Conservation (phyloP, 2,797 vertebrate species). For the Apogon talboti region DNA sequence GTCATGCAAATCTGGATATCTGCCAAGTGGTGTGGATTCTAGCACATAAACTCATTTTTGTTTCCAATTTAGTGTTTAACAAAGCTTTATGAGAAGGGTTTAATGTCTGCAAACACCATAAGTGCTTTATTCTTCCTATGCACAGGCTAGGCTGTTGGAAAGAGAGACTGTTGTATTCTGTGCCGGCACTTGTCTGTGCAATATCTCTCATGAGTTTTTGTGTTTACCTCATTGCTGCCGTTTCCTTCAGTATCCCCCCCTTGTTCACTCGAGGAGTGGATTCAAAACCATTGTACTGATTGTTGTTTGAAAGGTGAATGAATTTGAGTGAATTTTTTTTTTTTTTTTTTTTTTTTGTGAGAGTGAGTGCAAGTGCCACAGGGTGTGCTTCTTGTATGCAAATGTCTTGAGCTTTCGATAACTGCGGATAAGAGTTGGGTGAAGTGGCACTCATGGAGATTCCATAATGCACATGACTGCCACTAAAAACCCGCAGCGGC, state of each 20-base stretch:
- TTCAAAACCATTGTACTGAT: constrained; percentile 63
- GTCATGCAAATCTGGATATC: constrained; percentile 66
- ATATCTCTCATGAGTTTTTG: constrained; percentile 78
- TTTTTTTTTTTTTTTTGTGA: not conserved
- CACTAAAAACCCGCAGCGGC: constrained; percentile 36
- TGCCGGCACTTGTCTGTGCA: constrained; percentile 94
- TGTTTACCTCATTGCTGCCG: constrained; percentile 78
- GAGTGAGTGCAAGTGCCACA: constrained; percentile 26
- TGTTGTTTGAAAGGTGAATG: constrained; percentile 54
- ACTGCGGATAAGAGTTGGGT: constrained; percentile 47
- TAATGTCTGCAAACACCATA: constrained; percentile 95
- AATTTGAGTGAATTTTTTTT: constrained; percentile 22
- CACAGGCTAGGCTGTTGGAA: constrained; percentile 96
- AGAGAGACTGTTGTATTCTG: constrained; percentile 93
- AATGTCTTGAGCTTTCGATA: constrained; percentile 45
- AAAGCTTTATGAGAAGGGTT: constrained; percentile 89
- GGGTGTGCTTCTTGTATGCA: constrained; percentile 41
- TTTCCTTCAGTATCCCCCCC: constrained; percentile 62
- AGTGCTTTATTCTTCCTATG: constrained; percentile 99
- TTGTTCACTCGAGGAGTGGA: constrained; percentile 31
- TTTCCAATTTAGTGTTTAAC: constrained; percentile 80
- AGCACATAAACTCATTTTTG: constrained; percentile 44
- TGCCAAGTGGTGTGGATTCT: constrained; percentile 55
- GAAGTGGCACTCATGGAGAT: constrained; percentile 58
- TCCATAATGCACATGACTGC: constrained; percentile 62